Percentiles rank a stretch among this genome's conserved stretches.
Evolutionary conservation across 2,888 invertebrate species (phyloP).

Genomic region (Mesorhabditis spiculigera): DNA sequence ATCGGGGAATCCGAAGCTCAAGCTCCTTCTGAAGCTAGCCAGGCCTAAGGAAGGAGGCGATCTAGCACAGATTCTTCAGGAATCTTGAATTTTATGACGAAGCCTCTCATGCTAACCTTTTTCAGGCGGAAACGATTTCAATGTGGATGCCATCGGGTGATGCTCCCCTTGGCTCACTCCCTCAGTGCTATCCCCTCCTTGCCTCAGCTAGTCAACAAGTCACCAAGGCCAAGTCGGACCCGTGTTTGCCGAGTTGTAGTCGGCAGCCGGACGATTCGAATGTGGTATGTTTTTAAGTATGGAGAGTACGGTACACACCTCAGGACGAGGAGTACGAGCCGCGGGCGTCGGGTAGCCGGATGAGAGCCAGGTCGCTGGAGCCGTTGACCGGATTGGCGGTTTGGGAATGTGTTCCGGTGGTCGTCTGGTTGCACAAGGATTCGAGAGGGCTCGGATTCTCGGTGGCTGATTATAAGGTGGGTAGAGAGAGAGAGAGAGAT

Average conservation of each 20-base stretch:
- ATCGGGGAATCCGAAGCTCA: too few relatives aligned
- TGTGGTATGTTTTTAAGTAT: background rate
- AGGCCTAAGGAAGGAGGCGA: too few relatives aligned
- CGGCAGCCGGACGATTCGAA: background rate
- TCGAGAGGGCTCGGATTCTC: conserved; percentile 97
- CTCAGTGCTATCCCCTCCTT: conserved; percentile 49
- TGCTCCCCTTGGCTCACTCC: conserved; percentile 25
- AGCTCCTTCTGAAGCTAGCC: too few relatives aligned
- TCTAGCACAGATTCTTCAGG: too few relatives aligned
- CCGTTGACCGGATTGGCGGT: conserved; percentile 94
- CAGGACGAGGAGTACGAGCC: background rate
- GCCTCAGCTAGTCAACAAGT: conserved; percentile 42
- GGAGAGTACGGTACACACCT: background rate
- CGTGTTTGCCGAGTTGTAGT: conserved; percentile 8
- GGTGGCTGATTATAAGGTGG: conserved; percentile 73
- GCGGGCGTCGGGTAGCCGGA: conserved; percentile 16
- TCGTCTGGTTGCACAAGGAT: conserved; percentile 91
- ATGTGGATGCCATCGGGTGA: conserved; percentile 6
- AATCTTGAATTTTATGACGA: too few relatives aligned
- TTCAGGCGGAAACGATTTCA: background rate
- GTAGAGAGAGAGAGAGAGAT: background rate
- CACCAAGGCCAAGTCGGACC: conserved; percentile 51
- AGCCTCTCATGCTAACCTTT: background rate
- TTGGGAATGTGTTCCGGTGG: conserved; percentile 95
- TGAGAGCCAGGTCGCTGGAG: conserved; percentile 85